Evolutionary conservation across 1,140 invertebrate genomes (phyloP).

Genomic region (Cotesia glomerata): DNA sequence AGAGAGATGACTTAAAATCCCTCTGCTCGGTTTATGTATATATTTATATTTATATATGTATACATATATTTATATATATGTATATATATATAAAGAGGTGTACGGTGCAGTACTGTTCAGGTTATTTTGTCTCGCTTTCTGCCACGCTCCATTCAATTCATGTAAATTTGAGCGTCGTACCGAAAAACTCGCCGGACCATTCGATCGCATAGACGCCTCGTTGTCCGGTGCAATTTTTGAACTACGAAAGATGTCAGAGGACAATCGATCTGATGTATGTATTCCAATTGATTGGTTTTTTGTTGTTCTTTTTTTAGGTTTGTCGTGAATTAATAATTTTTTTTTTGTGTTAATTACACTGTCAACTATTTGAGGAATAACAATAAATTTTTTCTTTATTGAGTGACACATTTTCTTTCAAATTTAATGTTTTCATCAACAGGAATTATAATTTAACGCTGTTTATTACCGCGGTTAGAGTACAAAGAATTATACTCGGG

Average conservation of each 20-base stretch:
- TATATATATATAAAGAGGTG: background rate
- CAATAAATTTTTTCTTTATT: too few species aligned
- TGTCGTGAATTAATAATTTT: background rate
- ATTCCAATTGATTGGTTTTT: background rate
- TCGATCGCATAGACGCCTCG: background rate
- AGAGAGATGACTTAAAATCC: constrained; percentile 20
- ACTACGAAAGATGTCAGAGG: constrained; percentile 11
- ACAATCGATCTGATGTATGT: background rate
- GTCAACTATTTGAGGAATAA: too few species aligned
- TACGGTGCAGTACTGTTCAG: background rate
- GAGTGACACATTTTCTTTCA: too few species aligned
- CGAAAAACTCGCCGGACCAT: constrained; percentile 16
- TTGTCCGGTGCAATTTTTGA: constrained; percentile 5
- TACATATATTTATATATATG: background rate
- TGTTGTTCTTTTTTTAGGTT: background rate
- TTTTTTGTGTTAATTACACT: background rate
- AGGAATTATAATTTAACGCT: too few species aligned
- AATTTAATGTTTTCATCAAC: too few species aligned
- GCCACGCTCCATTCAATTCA: constrained; percentile 18
- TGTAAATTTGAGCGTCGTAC: constrained; percentile 24
- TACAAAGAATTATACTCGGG: too few species aligned
- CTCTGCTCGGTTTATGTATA: background rate
- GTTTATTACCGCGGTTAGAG: too few species aligned
- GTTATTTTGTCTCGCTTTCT: constrained; percentile 1
- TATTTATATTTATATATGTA: background rate